These are phyloP conservation scores for Ochropleura leucogaster DNA, from an alignment of 2,888 invertebrate genomes.

Conservation along the genomic window DNA sequence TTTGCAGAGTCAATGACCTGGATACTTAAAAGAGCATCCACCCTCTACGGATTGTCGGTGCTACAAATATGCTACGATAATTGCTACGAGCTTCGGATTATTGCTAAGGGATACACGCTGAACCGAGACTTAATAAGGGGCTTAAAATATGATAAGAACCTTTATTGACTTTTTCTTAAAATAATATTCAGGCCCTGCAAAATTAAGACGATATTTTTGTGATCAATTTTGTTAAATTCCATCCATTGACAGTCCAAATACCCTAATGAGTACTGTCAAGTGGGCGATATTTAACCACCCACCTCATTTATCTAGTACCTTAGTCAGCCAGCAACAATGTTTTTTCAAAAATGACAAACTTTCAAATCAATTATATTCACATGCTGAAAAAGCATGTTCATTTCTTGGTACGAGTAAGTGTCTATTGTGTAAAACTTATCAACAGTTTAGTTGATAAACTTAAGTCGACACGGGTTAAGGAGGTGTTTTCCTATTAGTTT, in stretches of 20 bases:
- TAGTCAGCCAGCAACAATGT: background rate
- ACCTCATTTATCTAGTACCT: background rate
- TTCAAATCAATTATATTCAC: too few relatives aligned
- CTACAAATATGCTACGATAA: conserved; percentile 12
- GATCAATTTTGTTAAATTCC: background rate
- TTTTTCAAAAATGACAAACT: too few relatives aligned
- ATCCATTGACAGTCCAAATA: background rate
- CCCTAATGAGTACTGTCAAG: background rate
- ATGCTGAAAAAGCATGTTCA: too few relatives aligned
- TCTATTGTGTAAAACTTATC: too few relatives aligned
- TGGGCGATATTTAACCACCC: background rate
- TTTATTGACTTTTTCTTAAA: background rate
- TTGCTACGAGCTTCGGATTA: conserved; percentile 19
- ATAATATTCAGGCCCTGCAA: background rate
- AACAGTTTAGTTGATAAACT: too few relatives aligned
- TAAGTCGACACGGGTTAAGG: too few relatives aligned
- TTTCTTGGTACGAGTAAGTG: too few relatives aligned
- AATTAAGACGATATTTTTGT: background rate
- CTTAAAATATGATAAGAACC: background rate
- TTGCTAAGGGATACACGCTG: background rate
- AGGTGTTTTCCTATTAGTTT: too few relatives aligned
- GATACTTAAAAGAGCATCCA: conserved; percentile 11
- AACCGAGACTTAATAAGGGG: background rate
- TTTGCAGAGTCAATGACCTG: conserved; percentile 3
- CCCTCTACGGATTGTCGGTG: background rate